Base-by-base conservation (phyloP, 2,113 vertebrate genomes). In the Dasyornis broadbenti region DNA sequence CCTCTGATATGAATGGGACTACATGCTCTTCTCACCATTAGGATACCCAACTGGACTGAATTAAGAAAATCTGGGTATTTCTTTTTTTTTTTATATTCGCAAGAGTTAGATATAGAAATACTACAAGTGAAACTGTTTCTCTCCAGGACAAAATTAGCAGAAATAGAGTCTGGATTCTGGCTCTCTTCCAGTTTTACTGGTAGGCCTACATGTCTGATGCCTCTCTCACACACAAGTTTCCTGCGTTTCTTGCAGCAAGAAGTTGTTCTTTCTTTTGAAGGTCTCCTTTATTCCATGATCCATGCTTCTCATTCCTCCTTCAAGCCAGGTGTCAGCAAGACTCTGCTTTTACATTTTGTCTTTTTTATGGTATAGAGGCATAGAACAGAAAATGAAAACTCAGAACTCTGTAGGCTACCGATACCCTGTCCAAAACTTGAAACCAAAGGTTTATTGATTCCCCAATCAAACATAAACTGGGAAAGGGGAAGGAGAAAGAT, bases 161-260 rank as follows among this genome's bases (percentile, higher is more conserved):
- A 87, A 89, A 71, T 7, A 65, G 26, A 82, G 44, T 27, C 73
- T 64, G n/a, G 12, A 60, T 65, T 83, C 56, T 92, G 80, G 44
- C 50, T 89, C n/a, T 60, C 52, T 91, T 94, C 53, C 82, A 96
- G 57, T 16, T 37, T 39, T 82, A 53, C 50, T 54, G 37, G 31
- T 72, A 88, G 37, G 30, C 73, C 83, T 83, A 27, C 12, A 82
- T 76, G 66, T 75, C 54, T 65, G 40, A 27, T 68, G 40, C 5
- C 27, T 83, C 20, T 27, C 60, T 83, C 65, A 88, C 11, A 50
- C 8, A 89, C 0, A 18, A 65, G 33, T 47, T 56, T 83, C 57
- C 81, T 39, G 47, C 0, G 0, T n/a, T 86, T n/a, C 42, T 57
- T 53, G 35, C 0, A 0, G 57, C 60, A 92, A 91, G 70, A 9